These are phyloP conservation scores for Athripsodes cinereus DNA, from an alignment of 2,888 invertebrate species.

Conservation along the genomic window DNA sequence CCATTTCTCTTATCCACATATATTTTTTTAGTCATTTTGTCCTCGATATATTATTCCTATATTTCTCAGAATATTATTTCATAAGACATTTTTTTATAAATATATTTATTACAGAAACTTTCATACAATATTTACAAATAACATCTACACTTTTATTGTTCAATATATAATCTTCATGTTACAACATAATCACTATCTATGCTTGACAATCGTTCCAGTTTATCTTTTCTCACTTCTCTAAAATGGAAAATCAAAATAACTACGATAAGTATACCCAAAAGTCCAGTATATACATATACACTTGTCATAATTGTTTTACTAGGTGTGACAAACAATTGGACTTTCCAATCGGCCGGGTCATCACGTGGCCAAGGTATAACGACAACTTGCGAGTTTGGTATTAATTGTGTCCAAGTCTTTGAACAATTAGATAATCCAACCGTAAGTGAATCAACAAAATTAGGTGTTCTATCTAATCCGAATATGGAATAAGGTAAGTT, in stretches of 20 bases:
- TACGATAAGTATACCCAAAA: constrained; percentile 77
- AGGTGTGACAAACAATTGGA: constrained; percentile 90
- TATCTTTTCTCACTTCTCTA: constrained; percentile 79
- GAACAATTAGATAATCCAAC: constrained; percentile 70
- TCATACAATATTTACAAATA: no score
- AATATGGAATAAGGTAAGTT: constrained; percentile 94
- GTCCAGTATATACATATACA: constrained; percentile 79
- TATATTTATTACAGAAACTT: no score
- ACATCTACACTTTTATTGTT: no score
- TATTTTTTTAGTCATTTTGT: no score
- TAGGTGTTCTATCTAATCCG: constrained; percentile 95
- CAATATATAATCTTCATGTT: no score
- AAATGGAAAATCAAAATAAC: constrained; percentile 83
- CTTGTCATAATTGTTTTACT: constrained; percentile 90
- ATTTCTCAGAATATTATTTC: no score
- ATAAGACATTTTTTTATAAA: no score
- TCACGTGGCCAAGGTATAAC: constrained; percentile 82
- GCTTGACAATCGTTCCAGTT: no score
- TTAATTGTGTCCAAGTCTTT: constrained; percentile 82
- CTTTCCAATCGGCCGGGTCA: constrained; percentile 77
- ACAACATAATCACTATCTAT: no score
- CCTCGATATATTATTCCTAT: no score
- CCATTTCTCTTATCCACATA: no score
- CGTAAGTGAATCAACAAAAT: constrained; percentile 87
- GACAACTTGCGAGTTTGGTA: constrained; percentile 96